phyloP scores from a whole-genome alignment of 2,888 invertebrate genomes.

The Sinentomon sp. region DNA sequence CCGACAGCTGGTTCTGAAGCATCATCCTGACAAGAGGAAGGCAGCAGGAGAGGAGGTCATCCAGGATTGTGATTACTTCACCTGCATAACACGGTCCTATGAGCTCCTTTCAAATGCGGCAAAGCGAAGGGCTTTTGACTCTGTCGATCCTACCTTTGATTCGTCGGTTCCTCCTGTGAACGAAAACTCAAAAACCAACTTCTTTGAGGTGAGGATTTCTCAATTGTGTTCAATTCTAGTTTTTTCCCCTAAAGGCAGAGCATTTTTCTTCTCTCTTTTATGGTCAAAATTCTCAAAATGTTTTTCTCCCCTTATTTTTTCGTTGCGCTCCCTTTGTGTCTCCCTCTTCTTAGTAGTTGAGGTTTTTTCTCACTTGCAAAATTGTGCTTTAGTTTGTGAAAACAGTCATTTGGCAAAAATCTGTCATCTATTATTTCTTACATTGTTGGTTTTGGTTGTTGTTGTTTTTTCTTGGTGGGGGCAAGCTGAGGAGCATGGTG shows the following conservation, averaged over 20 bases:
- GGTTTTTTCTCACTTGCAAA: background rate
- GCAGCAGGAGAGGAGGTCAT: slow-evolving; percentile 61
- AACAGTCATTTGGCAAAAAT: too few relatives aligned
- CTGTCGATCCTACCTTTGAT: slow-evolving; percentile 81
- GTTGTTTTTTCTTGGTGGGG: background rate
- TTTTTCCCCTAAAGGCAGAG: too few relatives aligned
- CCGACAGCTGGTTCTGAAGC: slow-evolving; percentile 57
- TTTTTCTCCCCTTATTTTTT: too few relatives aligned
- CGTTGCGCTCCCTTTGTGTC: too few relatives aligned
- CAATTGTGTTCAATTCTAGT: slow-evolving; percentile 14
- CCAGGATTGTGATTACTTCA: slow-evolving; percentile 86
- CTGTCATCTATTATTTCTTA: slow-evolving; percentile 2
- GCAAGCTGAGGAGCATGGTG: too few relatives aligned
- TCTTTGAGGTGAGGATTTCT: slow-evolving; percentile 26
- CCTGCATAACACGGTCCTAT: slow-evolving; percentile 92
- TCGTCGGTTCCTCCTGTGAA: slow-evolving; percentile 49
- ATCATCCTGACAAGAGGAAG: slow-evolving; percentile 95
- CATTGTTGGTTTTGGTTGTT: background rate
- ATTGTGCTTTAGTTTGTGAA: too few relatives aligned
- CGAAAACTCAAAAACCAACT: slow-evolving; percentile 44
- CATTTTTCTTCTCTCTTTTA: too few relatives aligned
- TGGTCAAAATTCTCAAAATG: too few relatives aligned
- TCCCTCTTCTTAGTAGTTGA: background rate
- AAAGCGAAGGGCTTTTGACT: slow-evolving; percentile 75
- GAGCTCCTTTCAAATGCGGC: slow-evolving; percentile 56